These are phyloP conservation scores for Cotesia vestalis DNA, from an alignment of 1,140 invertebrate species.

Conservation along the genomic window DNA sequence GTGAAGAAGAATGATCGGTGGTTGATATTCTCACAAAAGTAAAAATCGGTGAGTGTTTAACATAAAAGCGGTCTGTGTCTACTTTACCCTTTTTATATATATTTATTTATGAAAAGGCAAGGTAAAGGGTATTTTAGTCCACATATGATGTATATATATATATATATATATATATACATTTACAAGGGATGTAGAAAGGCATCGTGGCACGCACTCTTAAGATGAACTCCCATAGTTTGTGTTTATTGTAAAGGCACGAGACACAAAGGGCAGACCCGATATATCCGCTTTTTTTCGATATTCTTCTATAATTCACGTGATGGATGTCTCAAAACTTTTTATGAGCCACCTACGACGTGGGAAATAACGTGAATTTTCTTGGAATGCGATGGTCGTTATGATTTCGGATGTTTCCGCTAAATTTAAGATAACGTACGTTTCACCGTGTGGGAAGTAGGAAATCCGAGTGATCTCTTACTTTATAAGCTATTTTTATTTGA, in stretches of 20 bases:
- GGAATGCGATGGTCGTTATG: too few relatives aligned
- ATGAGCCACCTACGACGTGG: conserved; percentile 36
- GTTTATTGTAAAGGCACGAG: conserved; percentile 28
- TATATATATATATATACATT: not conserved
- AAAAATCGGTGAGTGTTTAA: too few relatives aligned
- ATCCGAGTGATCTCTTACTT: too few relatives aligned
- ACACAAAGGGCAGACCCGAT: conserved; percentile 22
- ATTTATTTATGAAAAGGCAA: conserved; percentile 1
- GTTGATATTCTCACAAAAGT: too few relatives aligned
- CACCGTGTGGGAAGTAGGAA: too few relatives aligned
- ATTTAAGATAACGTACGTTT: too few relatives aligned
- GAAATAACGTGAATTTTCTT: conserved; percentile 20
- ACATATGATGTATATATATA: too few relatives aligned
- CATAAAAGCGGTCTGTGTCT: not conserved
- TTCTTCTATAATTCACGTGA: too few relatives aligned
- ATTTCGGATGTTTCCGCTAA: too few relatives aligned
- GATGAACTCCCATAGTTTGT: conserved; percentile 17
- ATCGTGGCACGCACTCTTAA: conserved; percentile 8
- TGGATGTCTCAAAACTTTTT: too few relatives aligned
- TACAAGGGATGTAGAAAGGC: not conserved
- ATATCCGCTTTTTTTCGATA: conserved; percentile 32
- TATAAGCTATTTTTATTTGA: too few relatives aligned
- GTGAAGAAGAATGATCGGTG: not conserved
- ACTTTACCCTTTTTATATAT: not conserved
- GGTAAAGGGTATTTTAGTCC: not conserved